Base-by-base conservation (phyloP, 1,140 invertebrate species). In the Adoxophyes honmai region DNA sequence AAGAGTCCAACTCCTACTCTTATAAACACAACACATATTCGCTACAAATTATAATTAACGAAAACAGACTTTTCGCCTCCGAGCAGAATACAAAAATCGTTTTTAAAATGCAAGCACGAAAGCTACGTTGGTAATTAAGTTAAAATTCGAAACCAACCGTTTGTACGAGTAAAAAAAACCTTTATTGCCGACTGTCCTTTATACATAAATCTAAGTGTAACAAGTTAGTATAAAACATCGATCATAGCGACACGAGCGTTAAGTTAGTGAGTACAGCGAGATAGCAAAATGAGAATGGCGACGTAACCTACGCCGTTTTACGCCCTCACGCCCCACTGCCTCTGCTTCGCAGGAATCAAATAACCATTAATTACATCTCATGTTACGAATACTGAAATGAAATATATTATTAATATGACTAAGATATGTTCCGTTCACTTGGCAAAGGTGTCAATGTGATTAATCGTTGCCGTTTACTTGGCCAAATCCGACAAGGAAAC, bases 311-410 rank as follows among this genome's bases (percentile, higher is more conserved):
- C n/a, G 16, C 10, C 18, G 42, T 48, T 48, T 48, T 33, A 48
- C 21, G 42, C 42, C 21, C 42, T 48, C 16, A 48, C 42, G 28
- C 42, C 16, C 42, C 42, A 48, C 42, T 48, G 42, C 21, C 11
- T 33, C 21, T 16, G 18, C 42, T 21, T 48, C 18, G 21, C 6
- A 48, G 42, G 42, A 48, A 48, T 48, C 42, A 48, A 48, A 48
- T 48, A 48, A 28, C 42, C 42, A 48, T 48, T 48, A 48, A 48
- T 48, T 33, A 48, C 18, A 48, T 11, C 18, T 18, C 21, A 28
- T 28, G 42, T 48, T 48, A 33, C 42, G 16, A 48, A 33, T 28
- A 18, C 18, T 48, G 42, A 48, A 18, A 48, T 28, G 42, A 28
- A 48, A 48, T 48, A 48, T 48, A 48, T 48, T 48, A 48, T 7